Conservation (phyloP, 2,888 invertebrate genomes). For the Euclidia mi region DNA sequence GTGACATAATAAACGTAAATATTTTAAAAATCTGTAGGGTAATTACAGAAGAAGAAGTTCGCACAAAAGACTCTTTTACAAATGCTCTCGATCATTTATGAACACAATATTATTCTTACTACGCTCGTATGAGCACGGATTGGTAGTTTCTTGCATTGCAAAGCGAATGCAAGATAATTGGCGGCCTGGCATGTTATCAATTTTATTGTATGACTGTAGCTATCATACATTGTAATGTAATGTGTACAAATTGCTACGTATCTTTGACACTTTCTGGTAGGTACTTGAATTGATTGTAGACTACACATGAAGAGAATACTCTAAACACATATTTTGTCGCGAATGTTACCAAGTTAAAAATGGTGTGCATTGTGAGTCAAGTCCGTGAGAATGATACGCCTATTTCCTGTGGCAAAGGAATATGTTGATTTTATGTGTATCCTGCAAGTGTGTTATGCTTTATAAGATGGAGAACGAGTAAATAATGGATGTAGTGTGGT, state of each 20-base stretch:
- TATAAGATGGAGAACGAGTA: no score
- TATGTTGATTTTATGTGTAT: slow-evolving; percentile 11
- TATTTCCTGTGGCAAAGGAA: slow-evolving; percentile 54
- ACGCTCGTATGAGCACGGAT: not conserved
- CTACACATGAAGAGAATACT: slow-evolving; percentile 8
- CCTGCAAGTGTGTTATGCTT: not conserved
- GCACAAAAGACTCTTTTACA: no score
- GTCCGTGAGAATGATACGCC: slow-evolving; percentile 61
- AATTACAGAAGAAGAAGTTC: no score
- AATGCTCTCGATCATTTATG: no score
- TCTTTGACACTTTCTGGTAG: slow-evolving; percentile 6
- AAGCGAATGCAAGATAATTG: slow-evolving; percentile 28
- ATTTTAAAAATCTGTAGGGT: no score
- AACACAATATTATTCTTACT: no score
- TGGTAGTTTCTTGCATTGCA: not conserved
- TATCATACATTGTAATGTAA: not conserved
- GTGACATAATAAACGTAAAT: no score
- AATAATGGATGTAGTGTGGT: no score
- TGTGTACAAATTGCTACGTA: slow-evolving; percentile 1
- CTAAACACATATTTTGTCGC: slow-evolving; percentile 6
- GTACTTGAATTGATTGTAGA: slow-evolving; percentile 12
- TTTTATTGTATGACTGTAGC: slow-evolving; percentile 19
- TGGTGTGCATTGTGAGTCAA: slow-evolving; percentile 10
- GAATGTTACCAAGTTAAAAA: slow-evolving; percentile 4
- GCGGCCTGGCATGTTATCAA: slow-evolving; percentile 28